phyloP scores from a whole-genome alignment of 2,797 vertebrate genomes.

The Streptopelia turtur region DNA sequence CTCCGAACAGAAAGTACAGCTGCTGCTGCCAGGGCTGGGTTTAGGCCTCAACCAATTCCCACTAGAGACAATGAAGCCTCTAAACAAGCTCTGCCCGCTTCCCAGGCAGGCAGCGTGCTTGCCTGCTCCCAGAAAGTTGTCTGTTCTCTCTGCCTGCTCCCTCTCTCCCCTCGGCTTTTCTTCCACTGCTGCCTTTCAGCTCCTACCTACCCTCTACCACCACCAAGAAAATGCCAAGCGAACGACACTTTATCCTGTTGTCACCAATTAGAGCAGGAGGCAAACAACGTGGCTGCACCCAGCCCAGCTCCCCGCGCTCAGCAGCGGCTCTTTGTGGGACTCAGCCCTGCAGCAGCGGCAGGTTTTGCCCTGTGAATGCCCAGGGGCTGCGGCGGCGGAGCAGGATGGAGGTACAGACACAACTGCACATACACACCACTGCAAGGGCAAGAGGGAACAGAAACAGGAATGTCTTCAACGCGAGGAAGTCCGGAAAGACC shows the following conservation, averaged over 20 bases:
- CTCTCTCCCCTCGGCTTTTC: background rate
- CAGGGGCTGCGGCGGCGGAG: background rate
- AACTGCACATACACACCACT: background rate
- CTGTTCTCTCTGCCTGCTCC: background rate
- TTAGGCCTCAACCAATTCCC: conserved; percentile 63
- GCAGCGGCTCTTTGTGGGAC: background rate
- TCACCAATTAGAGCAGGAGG: background rate
- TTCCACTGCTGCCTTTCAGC: background rate
- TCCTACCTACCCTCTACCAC: background rate
- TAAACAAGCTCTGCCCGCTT: conserved; percentile 45
- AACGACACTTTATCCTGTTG: background rate
- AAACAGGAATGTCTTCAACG: conserved; percentile 48
- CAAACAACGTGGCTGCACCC: background rate
- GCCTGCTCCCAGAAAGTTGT: background rate
- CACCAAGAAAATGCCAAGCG: background rate
- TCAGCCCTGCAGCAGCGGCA: rapidly evolving
- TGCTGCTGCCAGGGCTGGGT: conserved; percentile 55
- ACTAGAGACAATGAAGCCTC: conserved; percentile 50
- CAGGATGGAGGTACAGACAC: background rate
- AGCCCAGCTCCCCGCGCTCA: background rate
- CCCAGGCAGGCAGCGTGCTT: background rate
- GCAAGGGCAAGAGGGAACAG: conserved; percentile 56
- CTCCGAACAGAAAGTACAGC: conserved; percentile 64
- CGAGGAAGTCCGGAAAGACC: conserved; percentile 51
- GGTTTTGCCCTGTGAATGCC: background rate